Conservation (phyloP, 2,797 vertebrate genomes). For the Lacerta agilis region DNA sequence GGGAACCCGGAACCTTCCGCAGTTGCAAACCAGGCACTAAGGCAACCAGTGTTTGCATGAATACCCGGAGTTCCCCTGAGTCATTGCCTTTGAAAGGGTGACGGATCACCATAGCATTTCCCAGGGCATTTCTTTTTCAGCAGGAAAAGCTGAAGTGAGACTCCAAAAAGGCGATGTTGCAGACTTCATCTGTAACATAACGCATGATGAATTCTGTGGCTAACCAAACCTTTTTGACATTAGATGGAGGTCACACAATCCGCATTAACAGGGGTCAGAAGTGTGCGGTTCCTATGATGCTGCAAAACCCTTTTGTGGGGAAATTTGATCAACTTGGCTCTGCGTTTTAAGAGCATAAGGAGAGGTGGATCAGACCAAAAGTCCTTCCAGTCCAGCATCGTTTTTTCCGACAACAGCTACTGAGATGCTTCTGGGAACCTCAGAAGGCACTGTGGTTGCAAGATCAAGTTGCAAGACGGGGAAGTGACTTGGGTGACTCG, state of each 20-base stretch:
- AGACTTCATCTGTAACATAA: neutral
- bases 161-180: neutral
- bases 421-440: neutral
- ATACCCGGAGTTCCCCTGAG: neutral
- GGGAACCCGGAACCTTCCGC: no score
- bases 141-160: neutral
- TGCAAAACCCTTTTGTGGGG: neutral
- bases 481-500: no score
- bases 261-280: slow-evolving; percentile 40
- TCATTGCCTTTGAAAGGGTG: neutral
- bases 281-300: neutral
- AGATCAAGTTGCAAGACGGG: no score
- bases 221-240: neutral
- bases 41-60: neutral
- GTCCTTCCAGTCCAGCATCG: neutral
- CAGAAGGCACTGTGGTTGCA: no score
- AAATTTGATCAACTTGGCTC: slow-evolving; percentile 3
- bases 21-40: neutral
- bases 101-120: neutral
- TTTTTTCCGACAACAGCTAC: neutral
- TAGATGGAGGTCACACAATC: neutral
- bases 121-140: neutral
- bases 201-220: neutral
- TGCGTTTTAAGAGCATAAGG: neutral
- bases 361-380: neutral